Conservation (phyloP, 1,140 invertebrate genomes). For the Eubasilissa regina region DNA sequence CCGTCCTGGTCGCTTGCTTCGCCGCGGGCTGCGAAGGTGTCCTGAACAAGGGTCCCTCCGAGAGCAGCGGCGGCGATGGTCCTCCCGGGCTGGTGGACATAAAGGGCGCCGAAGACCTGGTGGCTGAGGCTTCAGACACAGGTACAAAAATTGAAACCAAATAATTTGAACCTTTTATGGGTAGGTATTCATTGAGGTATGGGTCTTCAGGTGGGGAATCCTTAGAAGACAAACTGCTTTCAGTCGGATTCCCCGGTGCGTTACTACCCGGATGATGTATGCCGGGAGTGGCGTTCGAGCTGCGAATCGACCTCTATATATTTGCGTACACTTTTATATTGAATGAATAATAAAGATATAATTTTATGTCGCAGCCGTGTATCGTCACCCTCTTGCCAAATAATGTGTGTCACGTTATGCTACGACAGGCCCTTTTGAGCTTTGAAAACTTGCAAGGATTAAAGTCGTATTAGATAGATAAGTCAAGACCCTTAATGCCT, state of each 20-base stretch:
- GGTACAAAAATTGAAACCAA: slow-evolving; percentile 55
- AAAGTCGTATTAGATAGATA: too few species aligned
- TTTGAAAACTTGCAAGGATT: too few species aligned
- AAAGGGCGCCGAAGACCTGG: slow-evolving; percentile 65
- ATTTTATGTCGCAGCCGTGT: too few species aligned
- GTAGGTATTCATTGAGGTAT: neutral
- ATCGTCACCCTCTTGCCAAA: too few species aligned
- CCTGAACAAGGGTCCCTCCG: slow-evolving; percentile 85
- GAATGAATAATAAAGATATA: too few species aligned
- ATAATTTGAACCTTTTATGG: neutral
- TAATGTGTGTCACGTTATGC: too few species aligned
- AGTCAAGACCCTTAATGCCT: too few species aligned
- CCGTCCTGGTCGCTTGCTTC: slow-evolving; percentile 62
- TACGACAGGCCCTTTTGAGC: too few species aligned
- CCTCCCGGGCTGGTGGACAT: slow-evolving; percentile 64
- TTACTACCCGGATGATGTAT: neutral
- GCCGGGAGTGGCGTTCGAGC: neutral
- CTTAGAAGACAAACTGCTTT: neutral
- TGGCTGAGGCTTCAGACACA: slow-evolving; percentile 65
- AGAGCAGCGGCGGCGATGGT: slow-evolving; percentile 44
- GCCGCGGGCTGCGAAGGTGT: slow-evolving; percentile 72
- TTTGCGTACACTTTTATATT: too few species aligned
- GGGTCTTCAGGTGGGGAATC: neutral
- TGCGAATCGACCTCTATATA: too few species aligned
- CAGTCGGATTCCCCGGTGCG: neutral